Conservation (phyloP, 2,888 invertebrate species). For the Agonopterix alstromeriana region DNA sequence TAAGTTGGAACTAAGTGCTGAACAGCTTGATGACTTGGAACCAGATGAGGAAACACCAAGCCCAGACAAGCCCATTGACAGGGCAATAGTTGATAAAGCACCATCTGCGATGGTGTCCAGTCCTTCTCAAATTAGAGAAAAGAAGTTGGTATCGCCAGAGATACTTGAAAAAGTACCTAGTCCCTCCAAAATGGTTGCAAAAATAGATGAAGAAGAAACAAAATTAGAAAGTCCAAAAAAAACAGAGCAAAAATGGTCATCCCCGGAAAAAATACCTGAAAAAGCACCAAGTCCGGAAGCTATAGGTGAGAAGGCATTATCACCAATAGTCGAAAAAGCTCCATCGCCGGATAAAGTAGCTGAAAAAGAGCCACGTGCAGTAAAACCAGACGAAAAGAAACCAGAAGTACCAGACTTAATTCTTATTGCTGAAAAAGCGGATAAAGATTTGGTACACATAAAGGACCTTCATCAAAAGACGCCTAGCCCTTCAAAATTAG, state of each 20-base stretch:
- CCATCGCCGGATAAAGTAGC: background rate
- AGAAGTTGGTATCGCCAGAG: too few relatives aligned
- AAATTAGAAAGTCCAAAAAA: too few relatives aligned
- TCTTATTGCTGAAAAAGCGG: too few relatives aligned
- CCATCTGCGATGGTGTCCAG: too few relatives aligned
- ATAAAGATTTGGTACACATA: too few relatives aligned
- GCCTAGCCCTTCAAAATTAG: slow-evolving; percentile 2
- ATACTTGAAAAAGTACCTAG: too few relatives aligned
- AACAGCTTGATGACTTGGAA: background rate
- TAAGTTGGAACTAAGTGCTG: background rate
- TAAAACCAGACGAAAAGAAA: background rate
- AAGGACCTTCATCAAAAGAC: background rate
- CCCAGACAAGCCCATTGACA: background rate
- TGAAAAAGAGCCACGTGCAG: background rate
- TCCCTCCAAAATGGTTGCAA: too few relatives aligned
- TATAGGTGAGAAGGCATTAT: background rate
- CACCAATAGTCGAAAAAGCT: background rate
- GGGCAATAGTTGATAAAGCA: background rate
- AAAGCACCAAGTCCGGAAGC: background rate
- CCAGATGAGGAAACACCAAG: background rate
- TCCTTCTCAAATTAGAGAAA: too few relatives aligned
- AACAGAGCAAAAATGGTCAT: too few relatives aligned
- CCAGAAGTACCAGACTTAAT: too few relatives aligned
- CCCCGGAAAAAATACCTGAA: background rate
- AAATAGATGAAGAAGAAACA: too few relatives aligned